Evolutionary conservation across 2,797 vertebrate species (phyloP).

Genomic region (Protonibea diacanthus): DNA sequence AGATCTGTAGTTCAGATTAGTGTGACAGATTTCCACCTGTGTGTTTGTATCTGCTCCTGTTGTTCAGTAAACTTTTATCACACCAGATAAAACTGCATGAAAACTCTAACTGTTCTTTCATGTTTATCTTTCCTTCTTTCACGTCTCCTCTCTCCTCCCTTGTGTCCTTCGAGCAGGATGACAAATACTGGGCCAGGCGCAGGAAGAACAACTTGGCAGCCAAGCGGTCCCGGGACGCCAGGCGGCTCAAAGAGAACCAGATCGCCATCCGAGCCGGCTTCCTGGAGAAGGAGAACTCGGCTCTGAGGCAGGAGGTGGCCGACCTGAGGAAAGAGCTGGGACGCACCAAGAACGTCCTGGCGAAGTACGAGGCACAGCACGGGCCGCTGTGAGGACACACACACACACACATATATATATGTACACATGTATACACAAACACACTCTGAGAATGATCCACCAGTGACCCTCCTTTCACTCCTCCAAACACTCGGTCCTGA

Average conservation of each 20-base stretch:
- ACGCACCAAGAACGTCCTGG: slow-evolving; percentile 91
- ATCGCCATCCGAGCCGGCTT: slow-evolving; percentile 94
- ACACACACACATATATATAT: slow-evolving; percentile 1
- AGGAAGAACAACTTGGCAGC: slow-evolving; percentile 98
- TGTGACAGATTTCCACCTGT: too few species aligned
- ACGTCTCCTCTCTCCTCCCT: slow-evolving; percentile 49
- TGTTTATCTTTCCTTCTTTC: background rate
- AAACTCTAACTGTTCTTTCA: background rate
- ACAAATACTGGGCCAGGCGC: slow-evolving; percentile 95
- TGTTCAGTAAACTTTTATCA: too few species aligned
- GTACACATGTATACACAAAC: slow-evolving; percentile 16
- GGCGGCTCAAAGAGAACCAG: slow-evolving; percentile 96
- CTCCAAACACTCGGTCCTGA: background rate
- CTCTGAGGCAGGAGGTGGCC: slow-evolving; percentile 91
- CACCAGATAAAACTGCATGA: too few species aligned
- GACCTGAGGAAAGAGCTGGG: slow-evolving; percentile 93
- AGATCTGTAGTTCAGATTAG: too few species aligned
- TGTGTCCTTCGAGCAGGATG: slow-evolving; percentile 87
- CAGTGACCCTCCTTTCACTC: slow-evolving; percentile 7
- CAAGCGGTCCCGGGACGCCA: slow-evolving; percentile 92
- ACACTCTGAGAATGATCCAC: slow-evolving; percentile 11
- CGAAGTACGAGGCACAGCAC: slow-evolving; percentile 91
- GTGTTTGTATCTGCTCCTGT: too few species aligned
- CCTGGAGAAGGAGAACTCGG: slow-evolving; percentile 95
- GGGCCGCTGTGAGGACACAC: slow-evolving; percentile 86